Evolutionary conservation across 2,888 invertebrate genomes (phyloP).

Genomic region (Periphyllus acericola): DNA sequence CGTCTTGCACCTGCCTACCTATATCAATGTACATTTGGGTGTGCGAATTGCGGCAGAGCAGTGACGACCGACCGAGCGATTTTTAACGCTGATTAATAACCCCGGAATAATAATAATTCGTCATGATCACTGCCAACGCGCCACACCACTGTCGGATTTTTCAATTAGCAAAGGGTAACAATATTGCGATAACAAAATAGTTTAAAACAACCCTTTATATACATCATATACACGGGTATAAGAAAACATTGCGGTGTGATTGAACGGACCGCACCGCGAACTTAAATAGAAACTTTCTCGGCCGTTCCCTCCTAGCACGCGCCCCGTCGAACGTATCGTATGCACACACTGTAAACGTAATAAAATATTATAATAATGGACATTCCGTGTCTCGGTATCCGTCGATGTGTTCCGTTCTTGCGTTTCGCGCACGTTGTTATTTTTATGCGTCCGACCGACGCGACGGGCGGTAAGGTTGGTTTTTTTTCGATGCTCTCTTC

Average conservation of each 20-base stretch:
- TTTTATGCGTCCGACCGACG: neutral
- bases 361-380: slow-evolving; percentile 3
- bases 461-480: neutral
- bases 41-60: neutral
- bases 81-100: slow-evolving; percentile 31
- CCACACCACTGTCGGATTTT: slow-evolving; percentile 27
- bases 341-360: neutral
- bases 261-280: neutral
- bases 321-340: neutral
- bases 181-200: neutral
- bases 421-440: neutral
- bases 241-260: neutral
- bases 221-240: neutral
- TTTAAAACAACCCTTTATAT: neutral
- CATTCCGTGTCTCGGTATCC: slow-evolving; percentile 8
- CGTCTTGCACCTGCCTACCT: neutral
- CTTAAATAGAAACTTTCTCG: neutral
- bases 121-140: slow-evolving; percentile 21
- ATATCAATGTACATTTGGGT: neutral
- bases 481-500: neutral
- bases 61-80: neutral
- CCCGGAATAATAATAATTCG: slow-evolving; percentile 24
- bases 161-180: neutral
- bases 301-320: neutral
- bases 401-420: neutral